These are phyloP conservation scores for Stichodactyla mertensii DNA, from an alignment of 64 coral and sea anemone genomes.

Conservation along the genomic window DNA sequence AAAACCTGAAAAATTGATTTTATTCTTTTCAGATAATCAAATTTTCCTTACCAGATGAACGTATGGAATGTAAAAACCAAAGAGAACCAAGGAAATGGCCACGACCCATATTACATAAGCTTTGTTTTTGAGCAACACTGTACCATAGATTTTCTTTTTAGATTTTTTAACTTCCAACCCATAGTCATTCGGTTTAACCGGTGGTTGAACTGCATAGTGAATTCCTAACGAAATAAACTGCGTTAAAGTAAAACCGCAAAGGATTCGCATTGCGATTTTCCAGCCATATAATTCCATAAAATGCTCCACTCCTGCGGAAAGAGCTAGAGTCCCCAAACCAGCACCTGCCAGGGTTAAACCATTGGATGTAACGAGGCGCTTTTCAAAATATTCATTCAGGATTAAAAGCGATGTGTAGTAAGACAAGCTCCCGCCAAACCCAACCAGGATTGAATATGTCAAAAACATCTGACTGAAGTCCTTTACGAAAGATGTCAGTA, in stretches of 20 bases:
- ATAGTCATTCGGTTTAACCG: slow-evolving; percentile 17
- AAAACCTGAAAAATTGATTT: too few relatives aligned
- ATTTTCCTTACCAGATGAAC: slow-evolving; percentile 68
- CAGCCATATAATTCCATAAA: slow-evolving; percentile 44
- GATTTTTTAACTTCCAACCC: neutral
- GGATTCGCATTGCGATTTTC: slow-evolving; percentile 49
- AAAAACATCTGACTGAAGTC: slow-evolving; percentile 59
- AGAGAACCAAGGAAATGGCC: slow-evolving; percentile 53
- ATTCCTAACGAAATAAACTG: slow-evolving; percentile 38
- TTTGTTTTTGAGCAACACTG: slow-evolving; percentile 73
- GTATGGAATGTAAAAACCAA: slow-evolving; percentile 85
- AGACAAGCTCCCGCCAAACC: slow-evolving; percentile 60
- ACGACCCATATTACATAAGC: slow-evolving; percentile 67
- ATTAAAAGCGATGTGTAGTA: slow-evolving; percentile 72
- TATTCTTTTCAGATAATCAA: too few relatives aligned
- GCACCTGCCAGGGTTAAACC: slow-evolving; percentile 64
- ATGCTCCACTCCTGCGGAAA: slow-evolving; percentile 41
- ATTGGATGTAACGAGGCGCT: slow-evolving; percentile 66
- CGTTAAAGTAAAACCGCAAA: slow-evolving; percentile 34
- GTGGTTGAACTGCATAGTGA: slow-evolving; percentile 37
- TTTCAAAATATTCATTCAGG: slow-evolving; percentile 60
- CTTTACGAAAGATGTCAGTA: slow-evolving; percentile 50
- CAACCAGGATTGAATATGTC: slow-evolving; percentile 70
- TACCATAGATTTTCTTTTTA: slow-evolving; percentile 37
- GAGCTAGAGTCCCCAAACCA: slow-evolving; percentile 67